Conservation (phyloP, 2,797 vertebrate species). For the Myoxocephalus aenaeus region DNA sequence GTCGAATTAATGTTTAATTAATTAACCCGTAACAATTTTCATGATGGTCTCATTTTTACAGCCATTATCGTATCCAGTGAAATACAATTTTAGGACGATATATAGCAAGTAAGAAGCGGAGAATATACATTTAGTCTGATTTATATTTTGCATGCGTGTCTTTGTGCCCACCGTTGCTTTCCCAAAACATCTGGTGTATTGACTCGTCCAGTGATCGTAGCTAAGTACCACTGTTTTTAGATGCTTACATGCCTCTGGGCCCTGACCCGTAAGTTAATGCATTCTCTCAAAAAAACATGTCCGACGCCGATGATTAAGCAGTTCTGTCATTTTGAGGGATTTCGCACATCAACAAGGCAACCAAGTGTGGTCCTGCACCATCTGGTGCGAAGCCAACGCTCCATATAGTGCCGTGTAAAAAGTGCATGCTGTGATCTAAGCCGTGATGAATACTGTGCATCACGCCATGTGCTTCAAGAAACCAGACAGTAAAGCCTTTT, state of each 20-base stretch:
- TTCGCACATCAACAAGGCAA: conserved; percentile 54
- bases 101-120: neutral
- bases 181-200: conserved; percentile 44
- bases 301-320: conserved; percentile 52
- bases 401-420: conserved; percentile 19
- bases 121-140: conserved; percentile 12
- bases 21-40: conserved; percentile 35
- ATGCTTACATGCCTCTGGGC: conserved; percentile 18
- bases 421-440: conserved; percentile 28
- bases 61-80: neutral
- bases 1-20: conserved; percentile 49
- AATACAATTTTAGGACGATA: conserved; percentile 34
- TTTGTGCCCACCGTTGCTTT: conserved; percentile 18
- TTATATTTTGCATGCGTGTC: neutral
- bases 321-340: conserved; percentile 57
- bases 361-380: conserved; percentile 54
- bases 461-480: conserved; percentile 22
- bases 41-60: conserved; percentile 17
- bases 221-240: conserved; percentile 32
- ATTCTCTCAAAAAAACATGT: conserved; percentile 1
- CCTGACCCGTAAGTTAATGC: conserved; percentile 40
- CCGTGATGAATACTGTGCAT: conserved; percentile 15
- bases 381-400: conserved; percentile 45
- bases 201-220: conserved; percentile 49
- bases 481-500: conserved; percentile 1